Conservation (phyloP, 2,888 invertebrate genomes). For the Calameuta filiformis region DNA sequence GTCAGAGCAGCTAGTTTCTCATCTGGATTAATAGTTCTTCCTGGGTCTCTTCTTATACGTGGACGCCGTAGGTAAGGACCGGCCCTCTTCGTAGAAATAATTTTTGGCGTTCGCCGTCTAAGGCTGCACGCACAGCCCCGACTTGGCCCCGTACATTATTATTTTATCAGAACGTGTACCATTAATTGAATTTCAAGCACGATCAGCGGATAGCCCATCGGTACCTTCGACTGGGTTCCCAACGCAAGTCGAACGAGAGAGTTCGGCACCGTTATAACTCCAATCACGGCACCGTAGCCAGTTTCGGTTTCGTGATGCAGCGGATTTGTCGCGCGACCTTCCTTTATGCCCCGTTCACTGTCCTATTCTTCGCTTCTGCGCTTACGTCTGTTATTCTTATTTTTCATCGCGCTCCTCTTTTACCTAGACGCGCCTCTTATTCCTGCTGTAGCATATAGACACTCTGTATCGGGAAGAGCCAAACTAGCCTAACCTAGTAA, state of each 20-base stretch:
- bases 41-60: neutral
- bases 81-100: neutral
- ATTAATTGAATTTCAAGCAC: constrained; percentile 31
- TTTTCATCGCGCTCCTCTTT: neutral
- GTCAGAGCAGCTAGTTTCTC: neutral
- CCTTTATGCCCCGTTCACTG: neutral
- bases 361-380: neutral
- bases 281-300: neutral
- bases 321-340: neutral
- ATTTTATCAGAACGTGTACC: constrained; percentile 20
- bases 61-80: neutral
- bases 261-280: neutral
- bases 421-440: neutral
- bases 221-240: neutral
- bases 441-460: neutral
- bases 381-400: neutral
- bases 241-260: neutral
- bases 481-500: neutral
- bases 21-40: neutral
- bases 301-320: constrained; percentile 3
- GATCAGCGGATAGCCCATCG: neutral
- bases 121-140: neutral
- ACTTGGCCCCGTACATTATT: neutral
- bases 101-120: neutral
- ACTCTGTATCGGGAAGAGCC: neutral